Conservation (phyloP, 2,888 invertebrate genomes). For the Andrena trimmerana region DNA sequence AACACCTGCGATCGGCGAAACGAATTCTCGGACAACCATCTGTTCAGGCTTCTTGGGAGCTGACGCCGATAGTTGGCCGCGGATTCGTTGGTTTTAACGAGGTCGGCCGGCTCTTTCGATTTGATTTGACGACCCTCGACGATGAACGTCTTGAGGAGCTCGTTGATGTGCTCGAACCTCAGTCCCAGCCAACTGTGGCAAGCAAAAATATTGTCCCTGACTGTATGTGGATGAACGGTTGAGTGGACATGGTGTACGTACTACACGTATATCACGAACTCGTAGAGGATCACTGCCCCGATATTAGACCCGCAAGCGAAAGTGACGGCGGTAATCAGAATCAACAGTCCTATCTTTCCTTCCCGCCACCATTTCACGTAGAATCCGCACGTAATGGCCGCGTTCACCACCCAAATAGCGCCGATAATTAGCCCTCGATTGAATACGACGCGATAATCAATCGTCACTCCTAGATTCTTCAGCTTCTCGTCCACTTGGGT, state of each 20-base stretch:
- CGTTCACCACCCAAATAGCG: not conserved
- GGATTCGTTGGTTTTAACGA: not conserved
- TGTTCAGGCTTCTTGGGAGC: not conserved
- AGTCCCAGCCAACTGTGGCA: not conserved
- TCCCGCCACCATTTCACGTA: not conserved
- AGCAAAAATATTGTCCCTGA: not conserved
- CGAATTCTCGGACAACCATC: not conserved
- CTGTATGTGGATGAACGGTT: not conserved
- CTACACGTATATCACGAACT: not conserved
- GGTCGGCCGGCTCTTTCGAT: too few species aligned
- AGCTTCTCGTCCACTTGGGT: conserved; percentile 47
- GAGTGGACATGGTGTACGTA: not conserved
- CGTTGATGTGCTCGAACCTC: not conserved
- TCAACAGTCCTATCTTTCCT: too few species aligned
- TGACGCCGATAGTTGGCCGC: not conserved
- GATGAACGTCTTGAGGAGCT: not conserved
- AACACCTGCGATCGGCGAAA: not conserved
- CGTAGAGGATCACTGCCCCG: not conserved
- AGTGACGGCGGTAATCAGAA: not conserved
- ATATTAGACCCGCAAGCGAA: not conserved
- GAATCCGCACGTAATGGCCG: not conserved
- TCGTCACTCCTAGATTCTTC: conserved; percentile 30
- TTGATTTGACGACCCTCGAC: not conserved
- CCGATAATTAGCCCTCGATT: not conserved
- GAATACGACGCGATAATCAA: conserved; percentile 33